These are phyloP conservation scores for Linnaemya vulpina DNA, from an alignment of 2,888 invertebrate genomes.

Conservation along the genomic window DNA sequence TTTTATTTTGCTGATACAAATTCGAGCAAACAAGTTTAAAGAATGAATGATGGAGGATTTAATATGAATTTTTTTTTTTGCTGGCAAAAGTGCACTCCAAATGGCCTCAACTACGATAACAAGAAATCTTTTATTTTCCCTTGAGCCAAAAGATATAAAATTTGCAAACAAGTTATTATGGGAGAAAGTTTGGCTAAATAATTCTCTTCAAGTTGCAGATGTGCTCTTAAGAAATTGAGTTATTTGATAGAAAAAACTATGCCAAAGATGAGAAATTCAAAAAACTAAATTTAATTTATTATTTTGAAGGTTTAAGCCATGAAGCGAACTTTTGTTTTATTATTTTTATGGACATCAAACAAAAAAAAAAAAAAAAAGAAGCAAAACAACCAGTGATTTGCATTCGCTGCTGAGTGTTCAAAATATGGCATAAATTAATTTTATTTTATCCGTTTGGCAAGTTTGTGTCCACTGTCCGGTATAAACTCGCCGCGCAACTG, in stretches of 20 bases:
- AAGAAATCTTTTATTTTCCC: not conserved
- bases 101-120: conserved; percentile 23
- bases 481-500: no score
- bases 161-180: not conserved
- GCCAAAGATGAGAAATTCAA: no score
- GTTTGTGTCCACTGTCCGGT: no score
- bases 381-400: no score
- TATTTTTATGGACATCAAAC: no score
- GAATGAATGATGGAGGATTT: conserved; percentile 13
- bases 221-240: conserved; percentile 5
- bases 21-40: conserved; percentile 1
- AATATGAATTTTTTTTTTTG: not conserved
- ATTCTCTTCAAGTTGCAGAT: not conserved
- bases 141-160: conserved; percentile 6
- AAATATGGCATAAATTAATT: no score
- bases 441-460: no score
- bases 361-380: no score
- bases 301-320: no score
- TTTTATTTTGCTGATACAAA: not conserved
- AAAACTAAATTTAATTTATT: no score
- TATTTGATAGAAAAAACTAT: not conserved
- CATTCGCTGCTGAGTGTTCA: no score
- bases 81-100: not conserved
- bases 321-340: no score
- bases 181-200: conserved; percentile 7